Base-by-base conservation (phyloP, 2,888 invertebrate species). In the Andrena bicolor region DNA sequence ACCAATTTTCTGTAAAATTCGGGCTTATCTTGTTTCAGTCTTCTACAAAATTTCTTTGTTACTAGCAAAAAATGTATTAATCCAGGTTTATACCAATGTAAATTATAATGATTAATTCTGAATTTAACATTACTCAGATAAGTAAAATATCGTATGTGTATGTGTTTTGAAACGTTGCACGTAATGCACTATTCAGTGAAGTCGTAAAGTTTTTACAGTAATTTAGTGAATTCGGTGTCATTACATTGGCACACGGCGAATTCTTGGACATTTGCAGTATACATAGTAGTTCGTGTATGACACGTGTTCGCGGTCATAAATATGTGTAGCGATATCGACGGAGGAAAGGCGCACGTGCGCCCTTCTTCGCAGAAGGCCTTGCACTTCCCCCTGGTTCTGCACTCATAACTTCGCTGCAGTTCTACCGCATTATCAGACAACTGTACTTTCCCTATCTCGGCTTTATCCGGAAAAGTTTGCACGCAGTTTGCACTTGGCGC, bases 261-360 rank as follows among this genome's bases (percentile, higher is more conserved):
- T 53, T 72, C 72, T 64, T 53, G 72, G 76, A 76, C 48, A 64
- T 28, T 64, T 76, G 53, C 35, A 23, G 63, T 49, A n/a, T 41
- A 41, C 41, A 16, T 41, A 41, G 41, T 20, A 61, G 48, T 30
- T 26, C 48, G n/a, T n/a, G 4, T 48, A 35, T 13, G 72, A 60
- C 81, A 78, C 81, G 70, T 69, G 81, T 69, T n/a, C 48, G 65
- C 48, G 73, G 60, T 32, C 30, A 56, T 65, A 81, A 73, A 81
- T 81, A 78, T 41, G 13, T 41, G 41, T 69, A 66, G 73, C 56
- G 70, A 70, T 78, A 74, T 74, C 73, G 77, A 69, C 41, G 49
- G 64, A 20, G 10, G n/a, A 32, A 51, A 49, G 48, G 51, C 58
- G 58, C 77, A 77, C 71, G 80, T 77, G 77, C 41, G 68, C 68